A percentile compares a stretch with the other conserved stretches of the same genome.
phyloP scores from a whole-genome alignment of 2,113 vertebrate genomes.

The Xenopus borealis region DNA sequence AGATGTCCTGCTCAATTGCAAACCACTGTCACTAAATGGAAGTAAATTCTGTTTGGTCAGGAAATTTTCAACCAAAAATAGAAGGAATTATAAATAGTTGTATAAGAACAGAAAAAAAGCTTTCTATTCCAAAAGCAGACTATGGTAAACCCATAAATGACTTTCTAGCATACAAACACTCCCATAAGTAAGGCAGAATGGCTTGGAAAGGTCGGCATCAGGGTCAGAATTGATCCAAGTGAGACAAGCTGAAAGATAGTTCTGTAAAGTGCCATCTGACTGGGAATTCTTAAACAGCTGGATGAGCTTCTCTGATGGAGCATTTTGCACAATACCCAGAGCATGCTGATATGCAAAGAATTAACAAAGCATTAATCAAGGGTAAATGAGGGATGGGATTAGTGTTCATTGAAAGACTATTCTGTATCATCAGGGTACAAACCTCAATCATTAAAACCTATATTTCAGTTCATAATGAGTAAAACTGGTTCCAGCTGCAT shows the following conservation, averaged over 20 bases:
- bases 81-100: too few relatives aligned
- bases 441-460: neutral
- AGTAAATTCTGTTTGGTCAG: too few relatives aligned
- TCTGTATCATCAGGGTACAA: neutral
- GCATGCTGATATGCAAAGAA: conserved; percentile 19
- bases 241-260: conserved; percentile 29
- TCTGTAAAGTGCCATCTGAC: conserved; percentile 23
- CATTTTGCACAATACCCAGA: conserved; percentile 24
- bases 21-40: too few relatives aligned
- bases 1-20: too few relatives aligned
- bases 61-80: neutral
- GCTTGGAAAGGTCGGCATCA: conserved; percentile 16
- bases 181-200: conserved; percentile 26
- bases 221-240: conserved; percentile 31
- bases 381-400: conserved; percentile 1
- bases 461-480: neutral
- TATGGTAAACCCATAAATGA: conserved; percentile 12
- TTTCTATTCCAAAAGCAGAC: neutral
- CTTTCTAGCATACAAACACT: conserved; percentile 11
- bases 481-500: neutral
- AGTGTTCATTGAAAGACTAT: neutral
- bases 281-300: conserved; percentile 36
- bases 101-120: too few relatives aligned
- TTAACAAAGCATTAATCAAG: conserved; percentile 10
- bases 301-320: conserved; percentile 21